A percentile compares a stretch with the other conserved stretches of the same genome.
Evolutionary conservation across 2,797 vertebrate species (phyloP).

Genomic region (Threskiornis aethiopicus): DNA sequence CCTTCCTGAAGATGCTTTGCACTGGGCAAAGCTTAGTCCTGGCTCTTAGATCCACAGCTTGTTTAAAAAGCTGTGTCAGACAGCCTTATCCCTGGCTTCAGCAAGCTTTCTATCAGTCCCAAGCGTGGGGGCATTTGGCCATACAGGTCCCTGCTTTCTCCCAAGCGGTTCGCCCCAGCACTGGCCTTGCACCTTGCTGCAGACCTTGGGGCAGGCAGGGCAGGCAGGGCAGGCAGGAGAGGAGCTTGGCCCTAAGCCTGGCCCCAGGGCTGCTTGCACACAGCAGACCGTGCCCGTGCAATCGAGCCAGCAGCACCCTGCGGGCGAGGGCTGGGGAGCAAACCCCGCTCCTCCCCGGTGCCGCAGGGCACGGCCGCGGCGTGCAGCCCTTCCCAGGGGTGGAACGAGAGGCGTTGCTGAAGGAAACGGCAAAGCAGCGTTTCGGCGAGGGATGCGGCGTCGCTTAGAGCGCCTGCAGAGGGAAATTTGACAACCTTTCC

Average conservation of each 20-base stretch:
- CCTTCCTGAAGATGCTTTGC: background rate
- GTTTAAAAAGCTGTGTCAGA: background rate
- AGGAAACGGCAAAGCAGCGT: slow-evolving; percentile 18
- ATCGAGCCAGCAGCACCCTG: background rate
- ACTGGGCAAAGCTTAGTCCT: background rate
- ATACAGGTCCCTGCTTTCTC: background rate
- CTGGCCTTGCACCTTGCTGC: background rate
- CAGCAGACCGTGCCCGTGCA: accelerated
- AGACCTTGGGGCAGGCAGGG: background rate
- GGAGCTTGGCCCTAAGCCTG: background rate
- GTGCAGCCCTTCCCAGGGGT: background rate
- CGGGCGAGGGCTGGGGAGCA: background rate
- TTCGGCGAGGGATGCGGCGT: background rate
- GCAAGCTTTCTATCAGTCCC: background rate
- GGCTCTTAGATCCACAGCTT: background rate
- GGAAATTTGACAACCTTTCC: slow-evolving; percentile 61
- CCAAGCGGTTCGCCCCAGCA: accelerated
- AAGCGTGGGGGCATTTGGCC: background rate
- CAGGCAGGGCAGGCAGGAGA: background rate
- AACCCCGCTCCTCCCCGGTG: background rate
- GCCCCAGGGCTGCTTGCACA: too few relatives aligned
- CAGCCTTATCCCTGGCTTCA: background rate
- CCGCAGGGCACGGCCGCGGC: background rate
- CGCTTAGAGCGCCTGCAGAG: background rate
- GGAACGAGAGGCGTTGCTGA: background rate